phyloP scores from a whole-genome alignment of 2,797 vertebrate species.

The Rhinoraja longicauda region DNA sequence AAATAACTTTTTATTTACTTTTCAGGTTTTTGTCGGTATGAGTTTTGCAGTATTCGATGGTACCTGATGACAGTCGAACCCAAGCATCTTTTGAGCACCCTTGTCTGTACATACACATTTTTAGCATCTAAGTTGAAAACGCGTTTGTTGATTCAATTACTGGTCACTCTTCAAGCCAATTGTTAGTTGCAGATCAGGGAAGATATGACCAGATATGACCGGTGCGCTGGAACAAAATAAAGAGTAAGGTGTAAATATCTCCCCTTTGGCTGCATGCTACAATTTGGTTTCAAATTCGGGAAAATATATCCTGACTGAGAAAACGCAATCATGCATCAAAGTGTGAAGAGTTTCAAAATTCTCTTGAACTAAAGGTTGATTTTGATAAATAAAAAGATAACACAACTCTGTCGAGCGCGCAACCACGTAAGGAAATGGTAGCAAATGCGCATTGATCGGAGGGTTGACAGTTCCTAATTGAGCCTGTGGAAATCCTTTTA shows the following conservation, averaged over 20 bases:
- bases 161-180: not conserved
- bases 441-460: not conserved
- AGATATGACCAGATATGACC: not conserved
- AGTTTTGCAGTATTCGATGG: not conserved
- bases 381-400: not conserved
- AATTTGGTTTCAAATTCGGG: too few species aligned
- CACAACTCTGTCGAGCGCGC: not conserved
- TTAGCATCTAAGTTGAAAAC: not conserved
- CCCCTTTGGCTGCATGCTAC: not conserved
- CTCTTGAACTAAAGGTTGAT: not conserved
- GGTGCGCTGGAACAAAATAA: not conserved
- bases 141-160: not conserved
- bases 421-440: not conserved
- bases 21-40: not conserved
- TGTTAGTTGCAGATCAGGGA: not conserved
- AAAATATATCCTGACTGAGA: too few species aligned
- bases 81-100: not conserved
- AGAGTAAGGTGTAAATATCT: not conserved
- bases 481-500: conserved; percentile 4
- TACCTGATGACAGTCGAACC: not conserved
- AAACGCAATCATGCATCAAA: not conserved
- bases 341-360: not conserved
- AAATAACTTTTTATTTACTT: not conserved
- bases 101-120: not conserved
- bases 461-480: conserved; percentile 5